Base-by-base conservation (phyloP, 1,140 invertebrate species). In the Trichomalopsis sarcophagae region DNA sequence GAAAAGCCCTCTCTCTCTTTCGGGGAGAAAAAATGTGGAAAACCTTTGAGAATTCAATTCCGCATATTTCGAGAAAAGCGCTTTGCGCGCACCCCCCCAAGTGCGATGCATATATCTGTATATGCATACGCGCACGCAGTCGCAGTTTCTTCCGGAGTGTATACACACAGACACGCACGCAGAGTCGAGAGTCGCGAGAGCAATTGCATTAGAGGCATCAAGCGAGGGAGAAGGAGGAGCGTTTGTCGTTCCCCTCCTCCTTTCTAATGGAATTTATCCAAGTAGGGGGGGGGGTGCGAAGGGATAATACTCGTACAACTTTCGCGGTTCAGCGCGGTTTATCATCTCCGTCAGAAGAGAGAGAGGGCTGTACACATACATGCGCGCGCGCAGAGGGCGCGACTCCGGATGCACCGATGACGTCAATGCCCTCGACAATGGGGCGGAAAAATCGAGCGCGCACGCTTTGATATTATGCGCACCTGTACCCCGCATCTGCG, bases 391-490 rank as follows among this genome's bases (percentile, higher is more conserved):
- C 44, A 68, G 77, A 79, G 77, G 77, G 55, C 33, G 77, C 9
- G 23, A 66, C 3, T 33, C 27, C 55, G 21, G 27, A 23, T 50
- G 40, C 75, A 27, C 44, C 69, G 23, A 85, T 85, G 84, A 85
- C 84, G 84, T 85, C 84, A 85, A 81, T 81, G 84, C 84, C 84
- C 84, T 85, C 78, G 27, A 75, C 71, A 76, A 80, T 81, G 78
- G 71, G 13, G 69, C 27, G 71, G 44, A 77, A 84, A 78, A 77
- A 84, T 69, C n/a, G 66, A 30, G 74, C 36, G 14, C 73, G 55
- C 55, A 6, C 21, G 17, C 55, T 62, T 62, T 21, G 4, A 7
- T 44, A 11, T 44, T 44, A 44, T 62, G 17, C 17, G 17, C 55
- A 17, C 55, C 6, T n/a, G 17, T 62, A 62, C 6, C 21, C 9